Percentiles rank a stretch among this genome's conserved stretches.
phyloP scores from a whole-genome alignment of 1,140 invertebrate genomes.

The Euglossa dilemma region DNA sequence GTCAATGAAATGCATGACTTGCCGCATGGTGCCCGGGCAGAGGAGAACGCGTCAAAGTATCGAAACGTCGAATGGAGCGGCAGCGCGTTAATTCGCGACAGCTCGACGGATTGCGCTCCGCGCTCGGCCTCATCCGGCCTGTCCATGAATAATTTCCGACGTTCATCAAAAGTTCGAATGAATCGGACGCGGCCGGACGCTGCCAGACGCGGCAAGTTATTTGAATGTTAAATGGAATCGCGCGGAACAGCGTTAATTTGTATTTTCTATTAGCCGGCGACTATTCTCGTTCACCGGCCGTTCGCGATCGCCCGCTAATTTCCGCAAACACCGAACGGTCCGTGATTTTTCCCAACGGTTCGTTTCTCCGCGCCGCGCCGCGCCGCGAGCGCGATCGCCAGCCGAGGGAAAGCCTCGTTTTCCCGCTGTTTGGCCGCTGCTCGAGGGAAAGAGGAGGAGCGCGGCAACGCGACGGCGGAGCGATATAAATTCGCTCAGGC shows the following conservation, averaged over 20 bases:
- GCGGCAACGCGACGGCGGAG: conserved; percentile 30
- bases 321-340: background rate
- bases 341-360: background rate
- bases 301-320: conserved; percentile 13
- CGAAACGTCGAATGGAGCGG: background rate
- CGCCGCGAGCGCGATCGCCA: too few relatives aligned
- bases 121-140: background rate
- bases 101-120: background rate
- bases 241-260: conserved; percentile 39
- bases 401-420: too few relatives aligned
- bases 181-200: conserved; percentile 11
- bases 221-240: conserved; percentile 36
- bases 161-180: conserved; percentile 55
- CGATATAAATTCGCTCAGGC: conserved; percentile 34
- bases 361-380: background rate
- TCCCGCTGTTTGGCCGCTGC: background rate
- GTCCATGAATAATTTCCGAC: conserved; percentile 49
- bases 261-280: conserved; percentile 40
- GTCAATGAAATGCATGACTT: conserved; percentile 18
- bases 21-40: background rate
- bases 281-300: background rate
- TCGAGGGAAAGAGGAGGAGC: conserved; percentile 3
- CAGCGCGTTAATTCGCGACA: conserved; percentile 30
- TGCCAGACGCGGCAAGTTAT: conserved; percentile 12
- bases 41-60: background rate